Evolutionary conservation across 2,113 vertebrate species (phyloP).

Genomic region (Procavia capensis): DNA sequence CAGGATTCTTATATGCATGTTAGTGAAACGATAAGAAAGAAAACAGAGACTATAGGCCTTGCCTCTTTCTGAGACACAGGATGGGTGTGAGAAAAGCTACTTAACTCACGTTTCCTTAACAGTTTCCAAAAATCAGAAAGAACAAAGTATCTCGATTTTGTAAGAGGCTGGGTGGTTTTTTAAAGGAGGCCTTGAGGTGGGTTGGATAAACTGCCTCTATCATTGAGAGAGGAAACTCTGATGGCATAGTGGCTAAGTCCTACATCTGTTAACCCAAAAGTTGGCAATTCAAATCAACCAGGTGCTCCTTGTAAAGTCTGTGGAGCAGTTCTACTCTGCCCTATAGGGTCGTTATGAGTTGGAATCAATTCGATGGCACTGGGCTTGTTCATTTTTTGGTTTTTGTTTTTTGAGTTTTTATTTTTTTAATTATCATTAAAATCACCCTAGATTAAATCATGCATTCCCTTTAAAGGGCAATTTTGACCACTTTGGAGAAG

Average conservation of each 20-base stretch:
- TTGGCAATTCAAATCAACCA: too few relatives aligned
- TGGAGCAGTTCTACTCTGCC: too few relatives aligned
- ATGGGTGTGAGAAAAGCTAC: not conserved
- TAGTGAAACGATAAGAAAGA: not conserved
- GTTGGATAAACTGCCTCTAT: not conserved
- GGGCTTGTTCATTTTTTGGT: too few relatives aligned
- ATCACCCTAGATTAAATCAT: not conserved
- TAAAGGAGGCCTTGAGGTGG: accelerated
- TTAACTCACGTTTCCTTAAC: not conserved
- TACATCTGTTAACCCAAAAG: too few relatives aligned
- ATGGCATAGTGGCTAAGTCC: too few relatives aligned
- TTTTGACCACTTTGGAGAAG: slow-evolving; percentile 18
- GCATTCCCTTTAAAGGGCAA: slow-evolving; percentile 9
- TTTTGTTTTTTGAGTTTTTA: too few relatives aligned
- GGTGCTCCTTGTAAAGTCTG: too few relatives aligned
- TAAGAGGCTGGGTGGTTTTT: not conserved
- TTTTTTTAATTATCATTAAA: too few relatives aligned
- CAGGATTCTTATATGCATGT: too few relatives aligned
- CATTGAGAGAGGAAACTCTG: not conserved
- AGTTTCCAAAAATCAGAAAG: slow-evolving; percentile 34
- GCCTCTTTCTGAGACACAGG: not conserved
- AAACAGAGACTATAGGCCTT: not conserved
- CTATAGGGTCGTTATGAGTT: too few relatives aligned
- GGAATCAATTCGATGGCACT: too few relatives aligned
- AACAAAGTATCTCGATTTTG: not conserved